Conservation (phyloP, 64 coral and sea anemone species). For the Astreopora myriophthalma region DNA sequence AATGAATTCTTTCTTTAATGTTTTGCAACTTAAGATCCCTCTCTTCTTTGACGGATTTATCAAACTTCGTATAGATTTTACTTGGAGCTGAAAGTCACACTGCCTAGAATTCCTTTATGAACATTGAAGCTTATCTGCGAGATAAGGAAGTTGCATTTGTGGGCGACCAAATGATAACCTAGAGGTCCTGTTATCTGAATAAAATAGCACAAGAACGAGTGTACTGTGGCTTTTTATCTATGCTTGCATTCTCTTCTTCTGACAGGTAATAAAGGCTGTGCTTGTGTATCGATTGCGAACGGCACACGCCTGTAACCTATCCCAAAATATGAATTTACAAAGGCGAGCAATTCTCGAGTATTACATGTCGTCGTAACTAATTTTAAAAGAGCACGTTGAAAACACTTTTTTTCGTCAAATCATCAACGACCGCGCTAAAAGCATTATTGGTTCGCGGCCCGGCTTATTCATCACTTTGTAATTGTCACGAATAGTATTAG, state of each 20-base stretch:
- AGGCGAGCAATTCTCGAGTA: not conserved
- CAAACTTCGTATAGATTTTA: too few relatives aligned
- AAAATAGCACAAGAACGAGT: slow-evolving; percentile 17
- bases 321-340: not conserved
- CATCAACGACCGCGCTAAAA: not conserved
- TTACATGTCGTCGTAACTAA: not conserved
- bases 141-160: not conserved
- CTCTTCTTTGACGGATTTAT: not conserved
- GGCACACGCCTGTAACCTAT: slow-evolving; percentile 7
- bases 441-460: not conserved
- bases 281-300: not conserved
- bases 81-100: not conserved
- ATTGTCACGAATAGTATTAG: slow-evolving; percentile 1
- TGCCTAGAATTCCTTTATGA: not conserved
- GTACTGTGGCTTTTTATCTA: slow-evolving; percentile 16
- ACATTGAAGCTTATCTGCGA: slow-evolving; percentile 5
- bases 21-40: not conserved
- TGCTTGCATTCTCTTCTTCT: not conserved
- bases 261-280: not conserved
- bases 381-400: slow-evolving; percentile 32
- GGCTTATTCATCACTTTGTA: not conserved
- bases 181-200: slow-evolving; percentile 10
- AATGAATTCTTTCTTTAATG: slow-evolving; percentile 43
- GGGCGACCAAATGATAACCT: slow-evolving; percentile 25
- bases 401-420: slow-evolving; percentile 44